Conservation (phyloP, 37 sponge, comb jelly and placozoan species). For the Theonella swinhoei region DNA sequence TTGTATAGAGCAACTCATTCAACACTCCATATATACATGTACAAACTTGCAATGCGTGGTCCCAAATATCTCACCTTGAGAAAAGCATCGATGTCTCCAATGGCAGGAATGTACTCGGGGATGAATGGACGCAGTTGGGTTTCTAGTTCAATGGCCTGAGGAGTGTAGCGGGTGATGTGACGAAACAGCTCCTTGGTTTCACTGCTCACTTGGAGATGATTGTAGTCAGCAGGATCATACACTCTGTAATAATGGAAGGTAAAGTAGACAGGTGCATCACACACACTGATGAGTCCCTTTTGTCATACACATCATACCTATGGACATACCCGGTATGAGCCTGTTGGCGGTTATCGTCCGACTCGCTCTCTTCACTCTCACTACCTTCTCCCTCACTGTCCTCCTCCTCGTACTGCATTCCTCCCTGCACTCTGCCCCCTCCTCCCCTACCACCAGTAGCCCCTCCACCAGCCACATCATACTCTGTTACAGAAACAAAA, state of each 20-base stretch:
- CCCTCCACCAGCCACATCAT: background rate
- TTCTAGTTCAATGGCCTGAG: conserved; percentile 85
- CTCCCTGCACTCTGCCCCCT: conserved; percentile 15
- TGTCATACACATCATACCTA: too few relatives aligned
- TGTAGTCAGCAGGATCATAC: conserved; percentile 94
- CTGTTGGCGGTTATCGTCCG: conserved; percentile 43
- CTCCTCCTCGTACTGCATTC: conserved; percentile 8
- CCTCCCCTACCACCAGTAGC: background rate
- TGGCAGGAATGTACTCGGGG: conserved; percentile 97
- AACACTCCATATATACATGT: too few relatives aligned
- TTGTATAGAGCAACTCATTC: too few relatives aligned
- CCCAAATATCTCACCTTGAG: conserved; percentile 67
- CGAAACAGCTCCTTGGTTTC: conserved; percentile 95
- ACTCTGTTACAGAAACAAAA: background rate
- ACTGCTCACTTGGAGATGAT: conserved; percentile 78
- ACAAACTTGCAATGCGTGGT: too few relatives aligned
- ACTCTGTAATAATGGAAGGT: conserved; percentile 49
- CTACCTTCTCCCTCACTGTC: conserved; percentile 31
- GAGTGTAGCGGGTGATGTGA: conserved; percentile 85
- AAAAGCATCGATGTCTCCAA: conserved; percentile 99
- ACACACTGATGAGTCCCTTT: background rate
- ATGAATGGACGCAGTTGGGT: conserved; percentile 93
- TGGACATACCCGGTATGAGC: conserved; percentile 36
- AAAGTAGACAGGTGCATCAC: background rate
- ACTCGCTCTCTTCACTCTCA: conserved; percentile 56